Base-by-base conservation (phyloP, 2,113 vertebrate genomes). In the Cynoglossus semilaevis region DNA sequence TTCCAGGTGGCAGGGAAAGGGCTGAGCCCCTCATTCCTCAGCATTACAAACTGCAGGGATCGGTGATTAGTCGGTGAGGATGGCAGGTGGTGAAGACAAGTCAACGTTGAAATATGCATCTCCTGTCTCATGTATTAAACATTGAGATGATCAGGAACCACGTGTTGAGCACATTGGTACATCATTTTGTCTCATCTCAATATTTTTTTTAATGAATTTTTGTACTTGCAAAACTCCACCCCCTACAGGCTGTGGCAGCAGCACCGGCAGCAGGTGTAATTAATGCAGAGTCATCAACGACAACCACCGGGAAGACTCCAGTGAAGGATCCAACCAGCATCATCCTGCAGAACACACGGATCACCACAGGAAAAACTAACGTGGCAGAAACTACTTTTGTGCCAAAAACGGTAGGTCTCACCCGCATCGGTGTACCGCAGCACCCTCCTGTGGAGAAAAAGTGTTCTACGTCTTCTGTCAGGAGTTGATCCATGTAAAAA, bases 331-430 rank as follows among this genome's bases (percentile, higher is more conserved):
- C 84, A 17, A 85, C 90, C 29, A 91, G 76, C 9, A 72, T 93
- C 63, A 70, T 90, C 67, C 62, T 90, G 35, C 85, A 92, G 50
- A 93, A 92, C 67, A 84, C 89, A 35, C 63, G 85, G 67, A 93
- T 94, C 81, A 72, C 79, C 13, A 82, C 80, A 3, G 90, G 91
- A 53, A 82, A 80, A 29, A 83, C 85, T n/a, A 92, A 89, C 67
- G 84, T 82, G 74, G 62, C 89, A 6, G 88, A 95, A 59, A 92
- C 95, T 62, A 73, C 89, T 16, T 95, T 95, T 85, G 76, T 85
- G 71, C 93, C 94, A 72, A 93, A 76, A 77, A 92, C 84, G 59
- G 95, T 98, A 91, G 0, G 89, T 29, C 15, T 37, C 38, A 36
- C 15, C 18, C 9, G 16, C 8, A 1, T 37, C 19, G 17, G 2